Evolutionary conservation across 2,888 invertebrate species (phyloP).

Genomic region (Cataglyphis albicans): DNA sequence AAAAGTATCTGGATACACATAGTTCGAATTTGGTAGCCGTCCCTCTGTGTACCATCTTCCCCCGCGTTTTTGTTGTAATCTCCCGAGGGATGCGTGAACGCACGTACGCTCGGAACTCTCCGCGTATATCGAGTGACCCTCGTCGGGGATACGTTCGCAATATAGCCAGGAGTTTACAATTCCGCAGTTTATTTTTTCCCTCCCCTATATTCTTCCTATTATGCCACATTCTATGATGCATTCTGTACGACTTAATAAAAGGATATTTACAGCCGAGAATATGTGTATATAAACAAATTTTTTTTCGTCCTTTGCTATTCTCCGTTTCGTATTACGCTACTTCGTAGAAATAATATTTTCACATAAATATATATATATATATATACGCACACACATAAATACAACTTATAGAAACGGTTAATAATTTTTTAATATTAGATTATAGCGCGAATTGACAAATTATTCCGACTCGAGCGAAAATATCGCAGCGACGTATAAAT

Average conservation of each 20-base stretch:
- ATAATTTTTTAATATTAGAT: not conserved
- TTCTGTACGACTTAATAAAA: constrained; percentile 42
- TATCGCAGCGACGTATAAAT: not conserved
- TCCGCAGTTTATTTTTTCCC: constrained; percentile 33
- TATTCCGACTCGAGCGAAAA: not conserved
- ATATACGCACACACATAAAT: not conserved
- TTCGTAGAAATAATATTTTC: not conserved
- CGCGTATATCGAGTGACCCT: constrained; percentile 50
- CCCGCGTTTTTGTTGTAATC: constrained; percentile 71
- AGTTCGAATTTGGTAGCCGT: constrained; percentile 65
- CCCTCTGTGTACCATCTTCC: constrained; percentile 68
- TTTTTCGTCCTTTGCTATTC: not conserved
- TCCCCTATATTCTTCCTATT: constrained; percentile 29
- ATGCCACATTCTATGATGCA: constrained; percentile 31
- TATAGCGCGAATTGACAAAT: not conserved
- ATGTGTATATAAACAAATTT: constrained; percentile 7
- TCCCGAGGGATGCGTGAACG: constrained; percentile 60
- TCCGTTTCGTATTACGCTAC: not conserved
- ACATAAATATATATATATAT: not conserved
- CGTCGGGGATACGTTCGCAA: constrained; percentile 43
- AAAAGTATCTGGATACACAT: constrained; percentile 65
- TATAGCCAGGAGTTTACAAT: constrained; percentile 48
- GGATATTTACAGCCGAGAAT: constrained; percentile 15
- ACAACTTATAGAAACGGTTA: not conserved
- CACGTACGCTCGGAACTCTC: constrained; percentile 62